Conservation (phyloP, 2,113 vertebrate genomes). For the Rhadina sibilatrix region DNA sequence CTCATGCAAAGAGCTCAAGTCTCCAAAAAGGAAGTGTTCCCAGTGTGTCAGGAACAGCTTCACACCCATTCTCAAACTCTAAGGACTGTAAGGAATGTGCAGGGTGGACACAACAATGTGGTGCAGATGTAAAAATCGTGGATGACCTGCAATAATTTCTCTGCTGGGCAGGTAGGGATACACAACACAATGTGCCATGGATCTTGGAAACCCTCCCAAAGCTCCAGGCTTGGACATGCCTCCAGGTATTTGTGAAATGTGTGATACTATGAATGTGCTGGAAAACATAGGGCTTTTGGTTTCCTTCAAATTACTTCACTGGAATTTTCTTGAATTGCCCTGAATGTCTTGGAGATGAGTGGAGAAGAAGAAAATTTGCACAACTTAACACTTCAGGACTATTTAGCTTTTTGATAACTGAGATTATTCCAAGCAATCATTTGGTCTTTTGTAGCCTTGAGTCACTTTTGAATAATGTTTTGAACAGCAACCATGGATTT, state of each 20-base stretch:
- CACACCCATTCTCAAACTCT: not conserved
- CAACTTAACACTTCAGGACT: not conserved
- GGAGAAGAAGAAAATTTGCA: not conserved
- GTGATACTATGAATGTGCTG: not conserved
- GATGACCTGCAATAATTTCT: not conserved
- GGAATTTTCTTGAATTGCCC: not conserved
- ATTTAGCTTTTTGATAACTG: not conserved
- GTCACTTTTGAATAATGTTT: not conserved
- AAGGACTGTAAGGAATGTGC: not conserved
- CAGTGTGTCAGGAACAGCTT: not conserved
- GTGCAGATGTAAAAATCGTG: not conserved
- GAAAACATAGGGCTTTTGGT: not conserved
- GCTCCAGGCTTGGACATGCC: not conserved
- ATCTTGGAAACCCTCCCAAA: not conserved
- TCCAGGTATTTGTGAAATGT: not conserved
- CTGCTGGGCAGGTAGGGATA: not conserved
- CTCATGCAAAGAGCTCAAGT: not conserved
- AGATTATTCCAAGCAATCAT: not conserved
- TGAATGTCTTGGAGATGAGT: not conserved
- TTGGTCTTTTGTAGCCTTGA: not conserved
- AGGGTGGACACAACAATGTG: not conserved
- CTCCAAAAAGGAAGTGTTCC: not conserved
- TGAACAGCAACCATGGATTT: not conserved
- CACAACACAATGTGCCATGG: not conserved
- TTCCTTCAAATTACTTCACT: not conserved